Conservation (phyloP, 2,113 vertebrate species). For the Polyodon spathula region DNA sequence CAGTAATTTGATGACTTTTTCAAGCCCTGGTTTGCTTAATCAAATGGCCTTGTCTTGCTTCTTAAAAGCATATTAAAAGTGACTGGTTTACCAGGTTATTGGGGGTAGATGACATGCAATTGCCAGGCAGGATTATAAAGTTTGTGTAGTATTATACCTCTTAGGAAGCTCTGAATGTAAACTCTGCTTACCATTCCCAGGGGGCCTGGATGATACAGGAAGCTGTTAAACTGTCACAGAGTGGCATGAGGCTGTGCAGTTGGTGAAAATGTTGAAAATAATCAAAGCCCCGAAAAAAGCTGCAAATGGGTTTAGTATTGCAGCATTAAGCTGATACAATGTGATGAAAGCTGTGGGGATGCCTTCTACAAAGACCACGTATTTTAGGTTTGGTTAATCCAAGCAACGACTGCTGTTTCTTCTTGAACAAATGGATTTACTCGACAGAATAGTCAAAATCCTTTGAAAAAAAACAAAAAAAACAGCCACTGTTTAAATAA, state of each 20-base stretch:
- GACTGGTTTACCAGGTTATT: conserved; percentile 32
- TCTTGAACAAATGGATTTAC: conserved; percentile 1
- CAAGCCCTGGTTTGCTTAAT: conserved; percentile 29
- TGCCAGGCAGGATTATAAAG: conserved; percentile 39
- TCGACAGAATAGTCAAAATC: not conserved
- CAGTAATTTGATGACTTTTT: too few relatives aligned
- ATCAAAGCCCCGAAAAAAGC: conserved; percentile 51
- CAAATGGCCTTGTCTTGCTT: conserved; percentile 25
- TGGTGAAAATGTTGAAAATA: conserved; percentile 43
- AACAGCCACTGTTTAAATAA: too few relatives aligned
- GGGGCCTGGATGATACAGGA: conserved; percentile 35
- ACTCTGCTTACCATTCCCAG: conserved; percentile 45
- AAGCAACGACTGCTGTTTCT: not conserved
- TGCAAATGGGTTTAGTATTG: conserved; percentile 48
- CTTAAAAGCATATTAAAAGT: not conserved
- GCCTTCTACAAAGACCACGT: conserved; percentile 20
- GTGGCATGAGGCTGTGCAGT: conserved; percentile 40
- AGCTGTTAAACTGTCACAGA: conserved; percentile 57
- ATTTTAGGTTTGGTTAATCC: conserved; percentile 19
- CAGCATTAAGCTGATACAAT: conserved; percentile 47
- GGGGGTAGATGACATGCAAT: conserved; percentile 52
- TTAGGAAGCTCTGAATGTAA: conserved; percentile 46
- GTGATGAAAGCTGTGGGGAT: conserved; percentile 45
- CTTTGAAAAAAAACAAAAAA: too few relatives aligned
- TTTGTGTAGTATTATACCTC: conserved; percentile 39